Evolutionary conservation across 2,797 vertebrate genomes (phyloP).

Genomic region (Acanthurus lineatus): DNA sequence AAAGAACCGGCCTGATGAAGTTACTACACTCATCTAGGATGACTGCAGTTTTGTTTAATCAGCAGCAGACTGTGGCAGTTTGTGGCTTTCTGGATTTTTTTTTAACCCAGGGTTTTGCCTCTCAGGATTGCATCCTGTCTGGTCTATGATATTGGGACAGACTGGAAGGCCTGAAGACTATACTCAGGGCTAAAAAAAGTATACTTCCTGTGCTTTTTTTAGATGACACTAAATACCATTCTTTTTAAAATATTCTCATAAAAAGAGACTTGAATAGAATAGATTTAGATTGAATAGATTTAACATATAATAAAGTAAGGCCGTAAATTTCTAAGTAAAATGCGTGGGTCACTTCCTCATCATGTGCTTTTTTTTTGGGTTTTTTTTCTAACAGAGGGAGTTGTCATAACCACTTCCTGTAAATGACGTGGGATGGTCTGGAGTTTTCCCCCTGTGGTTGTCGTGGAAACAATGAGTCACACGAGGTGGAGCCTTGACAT

Average conservation of each 20-base stretch:
- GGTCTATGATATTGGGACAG: not conserved
- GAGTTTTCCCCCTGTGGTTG: conserved; percentile 45
- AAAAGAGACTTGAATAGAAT: not conserved
- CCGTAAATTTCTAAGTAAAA: not conserved
- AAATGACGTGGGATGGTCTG: conserved; percentile 46
- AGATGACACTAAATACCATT: not conserved
- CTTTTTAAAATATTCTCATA: not conserved
- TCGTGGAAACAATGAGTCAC: conserved; percentile 77
- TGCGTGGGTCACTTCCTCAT: not conserved
- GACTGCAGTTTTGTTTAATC: not conserved
- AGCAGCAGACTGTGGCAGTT: not conserved
- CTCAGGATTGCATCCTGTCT: not conserved
- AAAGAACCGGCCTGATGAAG: not conserved
- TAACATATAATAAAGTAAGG: not conserved
- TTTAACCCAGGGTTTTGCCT: not conserved
- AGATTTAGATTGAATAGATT: not conserved
- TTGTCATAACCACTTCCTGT: conserved; percentile 69
- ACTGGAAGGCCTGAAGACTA: too few relatives aligned
- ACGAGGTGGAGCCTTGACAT: conserved; percentile 63
- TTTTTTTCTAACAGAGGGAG: not conserved
- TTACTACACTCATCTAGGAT: not conserved
- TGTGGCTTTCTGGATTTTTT: not conserved
- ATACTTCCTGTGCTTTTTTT: too few relatives aligned
- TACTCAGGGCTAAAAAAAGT: too few relatives aligned
- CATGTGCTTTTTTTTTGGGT: not conserved